Percentiles rank a stretch among this genome's conserved stretches.
phyloP scores from a whole-genome alignment of 2,888 invertebrate species.

The Diabrotica balteata region DNA sequence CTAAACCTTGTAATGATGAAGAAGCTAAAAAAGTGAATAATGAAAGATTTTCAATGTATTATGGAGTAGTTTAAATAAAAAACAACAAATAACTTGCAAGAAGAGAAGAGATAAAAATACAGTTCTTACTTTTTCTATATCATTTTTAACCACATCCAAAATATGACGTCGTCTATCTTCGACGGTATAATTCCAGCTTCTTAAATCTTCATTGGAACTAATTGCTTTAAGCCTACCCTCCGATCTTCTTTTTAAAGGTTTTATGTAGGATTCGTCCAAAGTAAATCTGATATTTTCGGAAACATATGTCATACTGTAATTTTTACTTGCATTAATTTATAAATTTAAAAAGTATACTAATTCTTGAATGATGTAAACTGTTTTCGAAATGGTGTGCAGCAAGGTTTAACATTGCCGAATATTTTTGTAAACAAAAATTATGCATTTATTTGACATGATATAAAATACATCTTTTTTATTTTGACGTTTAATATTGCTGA shows the following conservation, averaged over 20 bases:
- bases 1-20: no score
- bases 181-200: conserved; percentile 67
- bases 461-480: neutral
- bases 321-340: conserved; percentile 1
- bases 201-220: conserved; percentile 65
- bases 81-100: no score
- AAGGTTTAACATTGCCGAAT: conserved; percentile 5
- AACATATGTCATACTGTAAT: conserved; percentile 33
- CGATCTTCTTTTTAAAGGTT: conserved; percentile 45
- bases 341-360: neutral
- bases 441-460: conserved; percentile 10
- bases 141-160: conserved; percentile 62
- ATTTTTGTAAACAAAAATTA: neutral
- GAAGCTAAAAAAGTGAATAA: no score
- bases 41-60: no score
- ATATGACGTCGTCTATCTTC: conserved; percentile 66
- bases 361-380: no score
- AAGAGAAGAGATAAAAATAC: neutral
- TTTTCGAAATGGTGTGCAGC: no score
- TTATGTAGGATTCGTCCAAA: conserved; percentile 28
- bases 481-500: no score
- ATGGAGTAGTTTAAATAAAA: no score
- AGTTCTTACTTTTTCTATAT: conserved; percentile 34
- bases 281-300: conserved; percentile 36
- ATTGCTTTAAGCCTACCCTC: conserved; percentile 67